Conservation (phyloP, 2,797 vertebrate genomes). For the Sebastes vulpes region DNA sequence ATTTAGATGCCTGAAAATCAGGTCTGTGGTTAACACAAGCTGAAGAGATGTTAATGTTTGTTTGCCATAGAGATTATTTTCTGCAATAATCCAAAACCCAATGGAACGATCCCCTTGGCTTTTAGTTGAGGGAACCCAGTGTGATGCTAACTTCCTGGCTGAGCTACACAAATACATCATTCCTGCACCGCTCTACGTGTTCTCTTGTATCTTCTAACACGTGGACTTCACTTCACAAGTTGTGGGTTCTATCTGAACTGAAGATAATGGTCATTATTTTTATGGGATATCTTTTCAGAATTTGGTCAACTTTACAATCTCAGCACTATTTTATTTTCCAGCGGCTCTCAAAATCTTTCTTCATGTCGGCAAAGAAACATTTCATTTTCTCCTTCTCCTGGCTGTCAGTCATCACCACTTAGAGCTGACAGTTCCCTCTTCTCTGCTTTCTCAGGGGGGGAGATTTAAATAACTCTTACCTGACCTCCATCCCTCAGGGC, state of each 20-base stretch:
- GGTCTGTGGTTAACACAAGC: no score
- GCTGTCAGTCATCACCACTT: conserved; percentile 5
- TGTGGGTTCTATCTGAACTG: neutral
- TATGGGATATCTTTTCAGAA: neutral
- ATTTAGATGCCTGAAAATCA: no score
- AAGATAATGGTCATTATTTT: neutral
- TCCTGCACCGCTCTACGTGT: no score
- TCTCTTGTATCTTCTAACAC: neutral
- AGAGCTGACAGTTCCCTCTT: neutral
- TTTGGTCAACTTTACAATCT: neutral
- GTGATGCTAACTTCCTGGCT: no score
- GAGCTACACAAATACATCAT: no score
- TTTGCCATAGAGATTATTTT: no score
- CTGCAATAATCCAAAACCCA: no score
- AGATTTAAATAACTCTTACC: neutral
- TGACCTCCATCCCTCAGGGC: neutral
- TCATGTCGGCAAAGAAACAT: neutral
- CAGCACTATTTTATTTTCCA: neutral
- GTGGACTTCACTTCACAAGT: neutral
- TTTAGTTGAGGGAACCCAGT: no score
- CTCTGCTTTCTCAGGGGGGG: neutral
- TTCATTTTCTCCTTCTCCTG: neutral
- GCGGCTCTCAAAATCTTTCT: neutral
- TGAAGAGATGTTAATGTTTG: no score
- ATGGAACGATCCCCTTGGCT: no score